These are phyloP conservation scores for Eriosoma lanigerum DNA, from an alignment of 1,140 invertebrate species.

Conservation along the genomic window DNA sequence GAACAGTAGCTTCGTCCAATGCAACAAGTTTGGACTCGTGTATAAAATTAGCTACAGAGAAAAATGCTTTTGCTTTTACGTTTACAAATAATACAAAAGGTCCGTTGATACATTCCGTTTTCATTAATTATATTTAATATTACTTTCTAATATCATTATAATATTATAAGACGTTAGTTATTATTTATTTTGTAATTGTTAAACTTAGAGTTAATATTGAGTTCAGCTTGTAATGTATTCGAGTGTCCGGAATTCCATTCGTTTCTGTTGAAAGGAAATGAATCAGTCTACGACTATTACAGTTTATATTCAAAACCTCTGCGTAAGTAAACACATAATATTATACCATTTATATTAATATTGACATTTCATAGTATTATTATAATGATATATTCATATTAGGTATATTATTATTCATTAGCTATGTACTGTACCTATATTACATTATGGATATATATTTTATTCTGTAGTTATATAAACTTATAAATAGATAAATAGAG, in stretches of 20 bases:
- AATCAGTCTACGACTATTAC: constrained; percentile 54
- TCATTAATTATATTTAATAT: too few species aligned
- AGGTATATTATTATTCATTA: too few species aligned
- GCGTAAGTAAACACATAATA: constrained; percentile 53
- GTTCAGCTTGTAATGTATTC: constrained; percentile 54
- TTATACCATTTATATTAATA: neutral
- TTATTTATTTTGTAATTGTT: neutral
- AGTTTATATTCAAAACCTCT: constrained; percentile 54
- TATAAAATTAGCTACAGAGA: neutral
- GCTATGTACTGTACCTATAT: too few species aligned
- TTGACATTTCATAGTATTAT: neutral
- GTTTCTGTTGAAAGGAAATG: constrained; percentile 22
- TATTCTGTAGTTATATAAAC: too few species aligned
- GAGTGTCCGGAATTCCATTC: constrained; percentile 55
- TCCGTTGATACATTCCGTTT: too few species aligned
- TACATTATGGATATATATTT: too few species aligned
- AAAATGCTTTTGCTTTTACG: constrained; percentile 30
- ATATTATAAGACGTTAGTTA: too few species aligned
- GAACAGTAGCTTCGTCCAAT: neutral
- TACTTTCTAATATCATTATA: too few species aligned
- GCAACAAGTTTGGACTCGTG: neutral
- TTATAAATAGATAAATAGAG: too few species aligned
- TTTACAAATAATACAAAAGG: neutral
- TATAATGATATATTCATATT: too few species aligned
- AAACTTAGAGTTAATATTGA: constrained; percentile 52